Conservation (phyloP, 2,113 vertebrate genomes). For the Peucedramus taeniatus region DNA sequence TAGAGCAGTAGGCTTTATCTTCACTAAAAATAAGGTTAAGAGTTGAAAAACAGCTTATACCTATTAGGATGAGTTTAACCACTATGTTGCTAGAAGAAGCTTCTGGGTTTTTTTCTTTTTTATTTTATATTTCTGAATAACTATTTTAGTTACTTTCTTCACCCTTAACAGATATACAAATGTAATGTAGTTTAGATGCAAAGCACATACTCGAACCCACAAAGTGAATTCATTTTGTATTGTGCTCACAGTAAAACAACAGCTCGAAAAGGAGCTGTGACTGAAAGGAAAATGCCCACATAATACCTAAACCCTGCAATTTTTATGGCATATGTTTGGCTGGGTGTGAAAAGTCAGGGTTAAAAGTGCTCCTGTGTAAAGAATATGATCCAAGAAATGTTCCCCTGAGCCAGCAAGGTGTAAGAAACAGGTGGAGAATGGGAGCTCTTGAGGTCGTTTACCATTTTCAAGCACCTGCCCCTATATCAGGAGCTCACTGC, state of each 20-base stretch:
- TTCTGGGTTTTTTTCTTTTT: fast-evolving
- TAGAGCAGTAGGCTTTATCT: neutral
- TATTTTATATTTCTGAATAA: neutral
- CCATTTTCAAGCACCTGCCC: neutral
- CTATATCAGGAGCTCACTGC: fast-evolving
- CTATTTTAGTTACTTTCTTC: neutral
- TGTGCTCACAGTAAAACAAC: neutral
- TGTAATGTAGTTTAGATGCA: fast-evolving
- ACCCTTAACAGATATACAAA: neutral
- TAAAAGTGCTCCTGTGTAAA: neutral
- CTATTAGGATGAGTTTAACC: neutral
- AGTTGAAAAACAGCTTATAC: neutral
- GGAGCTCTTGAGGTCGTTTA: neutral
- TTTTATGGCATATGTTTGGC: neutral
- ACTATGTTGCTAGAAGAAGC: neutral
- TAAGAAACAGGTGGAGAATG: neutral
- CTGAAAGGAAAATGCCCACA: neutral
- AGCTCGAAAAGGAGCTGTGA: neutral
- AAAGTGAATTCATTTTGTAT: neutral
- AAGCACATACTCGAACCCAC: neutral
- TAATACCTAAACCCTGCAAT: neutral
- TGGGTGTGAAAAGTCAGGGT: neutral
- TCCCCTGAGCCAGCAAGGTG: neutral
- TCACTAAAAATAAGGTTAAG: neutral
- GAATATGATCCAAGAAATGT: neutral